Conservation (phyloP, 2,797 vertebrate genomes). For the Poeciliopsis infans region DNA sequence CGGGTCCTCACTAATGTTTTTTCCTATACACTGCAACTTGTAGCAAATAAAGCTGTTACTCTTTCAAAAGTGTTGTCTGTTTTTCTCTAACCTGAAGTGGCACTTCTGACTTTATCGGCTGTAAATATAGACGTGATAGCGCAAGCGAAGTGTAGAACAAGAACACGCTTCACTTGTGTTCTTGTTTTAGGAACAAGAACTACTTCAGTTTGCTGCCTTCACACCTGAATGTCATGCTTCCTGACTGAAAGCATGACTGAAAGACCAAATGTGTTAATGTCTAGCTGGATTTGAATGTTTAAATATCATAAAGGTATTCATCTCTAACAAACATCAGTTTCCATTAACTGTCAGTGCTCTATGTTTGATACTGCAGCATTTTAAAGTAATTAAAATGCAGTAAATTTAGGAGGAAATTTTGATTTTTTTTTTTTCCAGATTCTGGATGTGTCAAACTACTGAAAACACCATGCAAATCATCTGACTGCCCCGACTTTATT, state of each 20-base stretch:
- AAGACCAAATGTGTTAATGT: conserved; percentile 10
- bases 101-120: background rate
- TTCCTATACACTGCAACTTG: conserved; percentile 9
- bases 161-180: too few species aligned
- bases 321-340: background rate
- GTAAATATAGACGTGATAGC: conserved; percentile 16
- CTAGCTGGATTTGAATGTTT: background rate
- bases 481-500: background rate
- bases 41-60: conserved; percentile 59
- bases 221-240: conserved; percentile 58
- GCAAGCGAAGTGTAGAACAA: conserved; percentile 25
- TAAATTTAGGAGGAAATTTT: background rate
- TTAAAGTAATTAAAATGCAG: conserved; percentile 2
- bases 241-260: conserved; percentile 42
- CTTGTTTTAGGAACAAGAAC: conserved; percentile 34
- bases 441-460: background rate
- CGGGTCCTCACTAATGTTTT: background rate
- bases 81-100: background rate
- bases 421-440: background rate
- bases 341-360: background rate
- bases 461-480: background rate
- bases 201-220: conserved; percentile 10
- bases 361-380: background rate
- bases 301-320: background rate
- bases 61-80: background rate